A percentile compares a stretch with the other conserved stretches of the same genome.
Conservation (phyloP, 2,888 invertebrate species). For the Cetonia aurata region DNA sequence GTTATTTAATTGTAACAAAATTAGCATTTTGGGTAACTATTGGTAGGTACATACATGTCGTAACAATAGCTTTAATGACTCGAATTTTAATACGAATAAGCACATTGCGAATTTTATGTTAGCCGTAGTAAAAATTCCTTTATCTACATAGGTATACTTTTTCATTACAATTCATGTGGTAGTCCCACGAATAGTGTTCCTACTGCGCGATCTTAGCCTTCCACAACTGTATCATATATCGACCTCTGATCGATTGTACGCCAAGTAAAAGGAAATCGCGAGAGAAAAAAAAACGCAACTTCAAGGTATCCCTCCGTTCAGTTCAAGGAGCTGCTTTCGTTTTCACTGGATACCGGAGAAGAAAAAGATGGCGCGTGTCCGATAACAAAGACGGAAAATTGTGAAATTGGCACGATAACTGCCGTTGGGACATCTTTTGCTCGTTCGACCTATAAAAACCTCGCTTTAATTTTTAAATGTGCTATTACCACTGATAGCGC, state of each 20-base stretch:
- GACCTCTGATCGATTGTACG: constrained; percentile 31
- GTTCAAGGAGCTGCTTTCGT: constrained; percentile 40
- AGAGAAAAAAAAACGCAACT: constrained; percentile 20
- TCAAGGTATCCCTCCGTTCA: constrained; percentile 34
- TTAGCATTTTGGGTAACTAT: no score
- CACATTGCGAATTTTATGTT: no score
- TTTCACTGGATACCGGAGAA: constrained; percentile 37
- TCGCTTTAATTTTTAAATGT: constrained; percentile 33
- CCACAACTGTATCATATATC: constrained; percentile 26
- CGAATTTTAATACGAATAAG: no score
- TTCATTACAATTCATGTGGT: background rate
- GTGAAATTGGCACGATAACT: constrained; percentile 31
- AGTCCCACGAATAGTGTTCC: constrained; percentile 1
- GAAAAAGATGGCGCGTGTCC: constrained; percentile 27
- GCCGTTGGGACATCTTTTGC: constrained; percentile 35
- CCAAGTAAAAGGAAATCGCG: constrained; percentile 33
- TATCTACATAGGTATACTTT: no score
- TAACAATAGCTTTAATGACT: no score
- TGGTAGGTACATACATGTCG: no score
- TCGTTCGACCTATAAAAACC: constrained; percentile 33
- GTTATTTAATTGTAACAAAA: no score
- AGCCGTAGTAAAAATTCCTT: no score
- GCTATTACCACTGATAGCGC: constrained; percentile 11
- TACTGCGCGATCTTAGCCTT: constrained; percentile 25
- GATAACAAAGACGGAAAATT: constrained; percentile 29